These are phyloP conservation scores for Coendou prehensilis DNA, from an alignment of 2,797 vertebrate genomes.

Conservation along the genomic window DNA sequence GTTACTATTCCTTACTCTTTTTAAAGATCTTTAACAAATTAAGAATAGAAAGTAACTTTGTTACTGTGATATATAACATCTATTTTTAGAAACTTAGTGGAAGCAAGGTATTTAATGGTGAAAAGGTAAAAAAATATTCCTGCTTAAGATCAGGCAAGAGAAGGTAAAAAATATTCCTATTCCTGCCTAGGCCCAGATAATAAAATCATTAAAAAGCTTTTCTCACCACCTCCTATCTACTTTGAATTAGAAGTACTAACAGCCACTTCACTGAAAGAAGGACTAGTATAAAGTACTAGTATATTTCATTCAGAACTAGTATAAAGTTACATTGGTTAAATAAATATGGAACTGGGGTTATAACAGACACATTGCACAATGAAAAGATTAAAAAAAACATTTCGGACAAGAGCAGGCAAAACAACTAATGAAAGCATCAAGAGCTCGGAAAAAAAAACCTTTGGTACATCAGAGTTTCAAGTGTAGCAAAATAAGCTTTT, in stretches of 20 bases:
- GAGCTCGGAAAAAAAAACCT: background rate
- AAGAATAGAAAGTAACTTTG: background rate
- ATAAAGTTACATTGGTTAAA: background rate
- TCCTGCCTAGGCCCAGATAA: background rate
- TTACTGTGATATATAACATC: background rate
- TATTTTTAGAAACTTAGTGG: background rate
- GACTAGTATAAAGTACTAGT: background rate
- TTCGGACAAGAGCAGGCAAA: background rate
- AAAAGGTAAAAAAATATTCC: background rate
- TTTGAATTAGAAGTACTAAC: background rate
- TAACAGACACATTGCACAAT: background rate
- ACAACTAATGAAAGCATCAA: background rate
- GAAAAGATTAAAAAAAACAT: background rate
- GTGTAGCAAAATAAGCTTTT: background rate
- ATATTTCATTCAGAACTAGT: background rate
- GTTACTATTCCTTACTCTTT: background rate
- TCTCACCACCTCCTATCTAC: background rate
- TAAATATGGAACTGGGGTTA: background rate
- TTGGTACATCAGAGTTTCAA: background rate
- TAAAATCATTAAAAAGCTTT: background rate
- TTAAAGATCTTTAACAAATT: background rate
- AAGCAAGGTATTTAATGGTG: background rate
- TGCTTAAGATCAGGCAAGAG: background rate
- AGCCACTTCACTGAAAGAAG: background rate
- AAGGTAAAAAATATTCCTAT: fast-evolving